These are phyloP conservation scores for Ptychobarbus kaznakovi DNA, from an alignment of 2,797 vertebrate genomes.

Conservation along the genomic window DNA sequence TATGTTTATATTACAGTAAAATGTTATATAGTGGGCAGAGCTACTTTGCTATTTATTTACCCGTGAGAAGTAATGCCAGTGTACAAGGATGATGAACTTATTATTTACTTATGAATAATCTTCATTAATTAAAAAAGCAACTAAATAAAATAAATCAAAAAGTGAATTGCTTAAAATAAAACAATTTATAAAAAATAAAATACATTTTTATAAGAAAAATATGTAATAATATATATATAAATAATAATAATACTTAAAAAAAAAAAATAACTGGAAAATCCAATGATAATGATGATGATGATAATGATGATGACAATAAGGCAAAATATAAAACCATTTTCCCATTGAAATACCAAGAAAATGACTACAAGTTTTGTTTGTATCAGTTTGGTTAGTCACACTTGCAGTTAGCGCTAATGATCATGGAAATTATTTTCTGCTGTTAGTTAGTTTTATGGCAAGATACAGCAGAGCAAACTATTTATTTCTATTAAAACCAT, in stretches of 20 bases:
- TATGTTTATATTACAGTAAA: neutral
- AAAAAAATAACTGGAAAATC: neutral
- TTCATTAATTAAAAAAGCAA: neutral
- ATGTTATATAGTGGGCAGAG: neutral
- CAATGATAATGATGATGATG: too few species aligned
- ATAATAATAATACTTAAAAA: too few species aligned
- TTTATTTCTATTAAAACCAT: neutral
- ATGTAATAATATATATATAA: too few species aligned
- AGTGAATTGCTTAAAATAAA: too few species aligned
- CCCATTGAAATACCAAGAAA: neutral
- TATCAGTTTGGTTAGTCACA: neutral
- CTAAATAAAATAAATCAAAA: neutral
- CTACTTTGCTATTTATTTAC: neutral
- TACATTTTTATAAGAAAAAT: too few species aligned
- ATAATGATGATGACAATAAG: too few species aligned
- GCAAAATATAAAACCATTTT: neutral
- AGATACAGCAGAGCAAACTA: neutral
- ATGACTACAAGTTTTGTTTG: neutral
- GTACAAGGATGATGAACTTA: neutral
- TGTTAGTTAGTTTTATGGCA: neutral
- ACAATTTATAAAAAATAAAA: too few species aligned
- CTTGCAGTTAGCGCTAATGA: neutral
- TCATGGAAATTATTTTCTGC: neutral
- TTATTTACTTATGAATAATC: neutral
- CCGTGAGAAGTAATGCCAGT: neutral